Evolutionary conservation across 2,797 vertebrate species (phyloP), one percentile per base, ranked within the genome.

Genomic region (Chiloscyllium punctatum): DNA sequence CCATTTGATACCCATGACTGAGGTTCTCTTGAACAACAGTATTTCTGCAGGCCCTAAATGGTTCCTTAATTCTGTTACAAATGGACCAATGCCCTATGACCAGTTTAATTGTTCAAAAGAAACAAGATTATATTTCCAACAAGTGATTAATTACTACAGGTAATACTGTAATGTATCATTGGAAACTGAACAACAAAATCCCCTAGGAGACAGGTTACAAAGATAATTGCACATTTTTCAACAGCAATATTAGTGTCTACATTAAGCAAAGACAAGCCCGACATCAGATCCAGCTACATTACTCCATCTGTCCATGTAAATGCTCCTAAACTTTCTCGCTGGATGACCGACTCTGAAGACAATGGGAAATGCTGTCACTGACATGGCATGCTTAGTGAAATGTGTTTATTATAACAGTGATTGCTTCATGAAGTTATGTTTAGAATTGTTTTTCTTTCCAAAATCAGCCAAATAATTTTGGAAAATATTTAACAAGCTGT

Each of bases 121-220:
- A 92, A 69, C 21, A 18, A 92, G 90, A 92, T 92, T 92, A 92
- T 92, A 92, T 92, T 92, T 42, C 90, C 33, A 66, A 68, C 90
- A 69, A 92, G 90, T 92, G 90, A 92, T 92, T 92, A 92, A 92
- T 92, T 92, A 92, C 90, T 42, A 25, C 90, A 92, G 66, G 66
- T 92, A 92, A 84, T 84, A 84, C 42, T 25, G 82, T 84, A 42
- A 92, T 42, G 90, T 92, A 69, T 25, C 62, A 69, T 69, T 69
- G 90, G 90, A 92, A 92, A 69, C 15, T 92, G 62, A 68, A 92
- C 62, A 68, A 92, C 66, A 66, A 92, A 42, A 69, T 92, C 88
- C 57, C 57, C 57, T n/a, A 42, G 90, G 90, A 92, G 69, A 92
- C 90, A 42, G 90, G 69, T 92, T 69, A 69, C 62, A 92, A 25